These are phyloP conservation scores for Furcula furcula DNA, from an alignment of 2,888 invertebrate genomes.

Conservation along the genomic window DNA sequence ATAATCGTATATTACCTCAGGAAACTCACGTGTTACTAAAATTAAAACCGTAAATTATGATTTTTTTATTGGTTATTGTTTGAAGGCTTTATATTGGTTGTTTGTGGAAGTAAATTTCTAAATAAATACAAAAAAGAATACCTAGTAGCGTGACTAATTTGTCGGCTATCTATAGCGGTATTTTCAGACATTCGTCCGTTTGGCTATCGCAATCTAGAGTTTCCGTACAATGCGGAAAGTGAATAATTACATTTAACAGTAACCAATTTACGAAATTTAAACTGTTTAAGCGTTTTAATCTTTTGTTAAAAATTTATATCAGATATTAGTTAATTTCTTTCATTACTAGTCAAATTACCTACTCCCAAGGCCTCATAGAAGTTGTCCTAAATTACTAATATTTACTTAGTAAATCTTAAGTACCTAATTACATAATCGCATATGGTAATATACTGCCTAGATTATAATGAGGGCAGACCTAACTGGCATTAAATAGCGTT, in stretches of 20 bases:
- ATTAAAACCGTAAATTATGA: neutral
- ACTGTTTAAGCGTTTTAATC: too few relatives aligned
- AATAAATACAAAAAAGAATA: neutral
- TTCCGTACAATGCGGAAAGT: slow-evolving; percentile 3
- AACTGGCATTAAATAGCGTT: neutral
- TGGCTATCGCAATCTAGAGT: slow-evolving; percentile 5
- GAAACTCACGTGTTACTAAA: neutral
- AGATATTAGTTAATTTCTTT: too few relatives aligned
- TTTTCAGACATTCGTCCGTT: slow-evolving; percentile 4
- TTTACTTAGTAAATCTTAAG: too few relatives aligned
- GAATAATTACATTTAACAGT: slow-evolving; percentile 3
- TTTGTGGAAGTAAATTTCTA: neutral
- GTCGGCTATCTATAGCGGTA: neutral
- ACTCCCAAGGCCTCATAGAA: too few relatives aligned
- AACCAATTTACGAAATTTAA: neutral
- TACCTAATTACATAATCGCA: too few relatives aligned
- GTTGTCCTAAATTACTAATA: too few relatives aligned
- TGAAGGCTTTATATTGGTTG: neutral
- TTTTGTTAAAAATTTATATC: too few relatives aligned
- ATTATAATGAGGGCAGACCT: neutral
- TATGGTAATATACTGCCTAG: too few relatives aligned
- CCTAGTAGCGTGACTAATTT: neutral
- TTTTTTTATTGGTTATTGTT: neutral
- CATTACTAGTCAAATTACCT: too few relatives aligned
- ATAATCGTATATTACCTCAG: neutral